Evolutionary conservation across 2,888 invertebrate genomes (phyloP).

Genomic region (Macrophya annulata): DNA sequence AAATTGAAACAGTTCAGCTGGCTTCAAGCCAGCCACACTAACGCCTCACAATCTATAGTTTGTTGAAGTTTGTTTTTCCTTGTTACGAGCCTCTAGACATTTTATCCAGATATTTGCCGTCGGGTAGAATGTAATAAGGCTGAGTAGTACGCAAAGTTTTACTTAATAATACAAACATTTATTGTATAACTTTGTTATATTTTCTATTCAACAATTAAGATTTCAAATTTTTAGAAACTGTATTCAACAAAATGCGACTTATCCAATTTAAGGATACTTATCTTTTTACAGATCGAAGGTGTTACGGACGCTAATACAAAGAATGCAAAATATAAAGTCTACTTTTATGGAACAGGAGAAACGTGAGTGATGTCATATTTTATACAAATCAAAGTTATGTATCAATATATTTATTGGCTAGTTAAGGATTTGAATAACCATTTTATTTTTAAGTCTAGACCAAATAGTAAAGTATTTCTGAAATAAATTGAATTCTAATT

Average conservation of each 20-base stretch:
- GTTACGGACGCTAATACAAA: constrained; percentile 83
- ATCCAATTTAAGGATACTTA: too few relatives aligned
- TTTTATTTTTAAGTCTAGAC: not conserved
- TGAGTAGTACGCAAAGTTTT: not conserved
- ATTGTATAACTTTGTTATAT: not conserved
- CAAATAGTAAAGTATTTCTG: not conserved
- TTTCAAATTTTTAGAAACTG: not conserved
- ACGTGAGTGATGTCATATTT: constrained; percentile 84
- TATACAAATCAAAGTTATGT: not conserved
- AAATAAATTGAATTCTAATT: not conserved
- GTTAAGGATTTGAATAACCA: not conserved
- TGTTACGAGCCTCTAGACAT: not conserved
- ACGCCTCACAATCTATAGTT: not conserved
- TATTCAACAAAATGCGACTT: not conserved
- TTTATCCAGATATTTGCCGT: not conserved
- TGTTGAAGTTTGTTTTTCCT: not conserved
- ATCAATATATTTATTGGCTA: not conserved
- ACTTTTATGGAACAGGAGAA: constrained; percentile 97
- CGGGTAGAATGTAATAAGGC: not conserved
- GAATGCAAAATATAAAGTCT: constrained; percentile 88
- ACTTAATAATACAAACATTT: not conserved
- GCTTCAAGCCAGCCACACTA: not conserved
- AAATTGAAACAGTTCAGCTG: not conserved
- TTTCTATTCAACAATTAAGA: not conserved
- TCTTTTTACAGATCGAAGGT: constrained; percentile 82